Conservation (phyloP, 2,113 vertebrate species). For the Murina feae region DNA sequence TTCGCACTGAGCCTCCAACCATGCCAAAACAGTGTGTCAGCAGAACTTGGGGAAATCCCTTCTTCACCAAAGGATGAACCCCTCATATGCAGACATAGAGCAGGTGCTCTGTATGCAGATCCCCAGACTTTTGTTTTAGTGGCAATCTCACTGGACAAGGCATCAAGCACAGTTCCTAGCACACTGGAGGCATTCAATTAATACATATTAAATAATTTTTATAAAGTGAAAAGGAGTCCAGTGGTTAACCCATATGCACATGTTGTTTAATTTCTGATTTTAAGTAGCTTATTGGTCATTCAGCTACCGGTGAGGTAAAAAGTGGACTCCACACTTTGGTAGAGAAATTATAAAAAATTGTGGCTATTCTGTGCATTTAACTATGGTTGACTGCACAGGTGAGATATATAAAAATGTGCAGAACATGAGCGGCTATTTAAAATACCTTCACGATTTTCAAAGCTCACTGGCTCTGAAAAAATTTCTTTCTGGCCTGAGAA, state of each 20-base stretch:
- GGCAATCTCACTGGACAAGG: background rate
- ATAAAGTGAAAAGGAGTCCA: background rate
- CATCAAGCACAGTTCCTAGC: background rate
- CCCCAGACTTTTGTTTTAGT: background rate
- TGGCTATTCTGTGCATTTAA: background rate
- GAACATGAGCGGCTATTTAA: background rate
- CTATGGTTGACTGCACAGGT: background rate
- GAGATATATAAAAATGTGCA: background rate
- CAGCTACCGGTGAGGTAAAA: background rate
- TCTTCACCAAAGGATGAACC: background rate
- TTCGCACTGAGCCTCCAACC: background rate
- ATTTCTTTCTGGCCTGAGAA: conserved; percentile 8
- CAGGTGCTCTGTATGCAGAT: background rate
- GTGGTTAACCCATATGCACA: background rate
- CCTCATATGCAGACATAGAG: background rate
- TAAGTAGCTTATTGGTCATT: background rate
- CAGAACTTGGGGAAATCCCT: background rate
- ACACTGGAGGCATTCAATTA: background rate
- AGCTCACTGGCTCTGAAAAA: background rate
- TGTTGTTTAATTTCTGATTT: background rate
- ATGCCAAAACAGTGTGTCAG: background rate
- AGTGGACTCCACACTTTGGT: background rate
- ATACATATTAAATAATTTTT: background rate
- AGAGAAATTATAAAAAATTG: background rate
- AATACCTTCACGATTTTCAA: conserved; percentile 1